A percentile compares a stretch with the other conserved stretches of the same genome.
These are phyloP conservation scores for Arctocebus calabarensis DNA, from an alignment of 2,797 vertebrate genomes.

Conservation along the genomic window DNA sequence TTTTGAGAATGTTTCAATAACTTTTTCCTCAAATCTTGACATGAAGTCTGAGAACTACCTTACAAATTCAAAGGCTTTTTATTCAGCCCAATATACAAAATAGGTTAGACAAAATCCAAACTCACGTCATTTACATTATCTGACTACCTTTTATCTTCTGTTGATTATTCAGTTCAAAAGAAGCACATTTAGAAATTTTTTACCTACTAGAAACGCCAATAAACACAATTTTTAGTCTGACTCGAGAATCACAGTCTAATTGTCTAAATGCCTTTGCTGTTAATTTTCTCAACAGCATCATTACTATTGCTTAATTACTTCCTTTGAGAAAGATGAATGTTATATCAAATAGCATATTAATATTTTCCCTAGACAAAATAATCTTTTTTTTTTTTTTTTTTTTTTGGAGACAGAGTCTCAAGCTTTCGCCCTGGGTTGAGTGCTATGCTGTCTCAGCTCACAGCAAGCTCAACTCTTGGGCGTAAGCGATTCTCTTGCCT, in stretches of 20 bases:
- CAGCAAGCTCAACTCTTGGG: too few species aligned
- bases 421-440: too few species aligned
- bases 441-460: too few species aligned
- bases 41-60: conserved; percentile 49
- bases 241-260: neutral
- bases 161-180: conserved; percentile 48
- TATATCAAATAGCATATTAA: neutral
- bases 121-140: conserved; percentile 4
- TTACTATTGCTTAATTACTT: neutral
- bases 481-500: too few species aligned
- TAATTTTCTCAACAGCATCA: neutral
- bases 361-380: conserved; percentile 35
- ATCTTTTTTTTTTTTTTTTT: neutral
- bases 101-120: conserved; percentile 60
- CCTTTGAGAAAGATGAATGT: neutral
- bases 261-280: neutral
- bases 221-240: conserved; percentile 8
- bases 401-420: too few species aligned
- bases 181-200: neutral
- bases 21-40: conserved; percentile 52
- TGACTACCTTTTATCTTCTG: neutral
- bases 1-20: conserved; percentile 65
- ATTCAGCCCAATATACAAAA: conserved; percentile 33
- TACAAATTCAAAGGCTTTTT: conserved; percentile 50
- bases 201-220: neutral